Base-by-base conservation (phyloP, 2,797 vertebrate species). In the Dermochelys coriacea region DNA sequence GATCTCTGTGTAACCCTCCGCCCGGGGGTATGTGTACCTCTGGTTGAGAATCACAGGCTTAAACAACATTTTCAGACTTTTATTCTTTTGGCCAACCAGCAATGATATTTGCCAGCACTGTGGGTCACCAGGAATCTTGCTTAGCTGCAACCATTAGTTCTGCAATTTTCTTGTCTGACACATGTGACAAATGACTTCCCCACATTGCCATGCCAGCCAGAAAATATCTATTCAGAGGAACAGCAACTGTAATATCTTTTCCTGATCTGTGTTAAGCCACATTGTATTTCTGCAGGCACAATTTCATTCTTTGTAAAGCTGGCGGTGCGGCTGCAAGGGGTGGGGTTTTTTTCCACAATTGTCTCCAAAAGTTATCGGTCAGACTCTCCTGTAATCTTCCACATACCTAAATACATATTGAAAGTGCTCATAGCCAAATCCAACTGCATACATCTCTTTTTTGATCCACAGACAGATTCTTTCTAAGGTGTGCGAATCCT, bases 41-140 rank as follows among this genome's bases (percentile, higher is more conserved):
- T 31, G 57, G 29, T 59, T 31, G 27, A 34, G 57, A 59, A 31
- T 29, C 57, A 59, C 27, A 31, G 27, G 12, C 55, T 59, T 59
- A 31, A 59, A 59, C 57, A 59, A 15, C 12, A 59, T 59, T 59
- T 31, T 59, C 57, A 59, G 57, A 31, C 27, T 59, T 59, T 57
- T n/a, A n/a, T 57, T 59, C 29, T 59, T 78, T 95, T 27, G 80
- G 29, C 18, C 59, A 49, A 93, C 86, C 34, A 83, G 82, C 64
- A 95, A 80, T 54, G 23, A 23, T 94, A 41, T 86, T 89, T 95
- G 88, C 64, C 57, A 89, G 91, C 82, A 85, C 9, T 47, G 52
- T 2, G 9, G 91, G 37, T 45, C 82, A 12, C 19, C 6, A 8
- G 19, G n/a, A 23, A 71, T 71, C 68, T 41, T 71, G 68, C 21